These are phyloP conservation scores for Upupa epops DNA, from an alignment of 2,113 vertebrate genomes.

Conservation along the genomic window DNA sequence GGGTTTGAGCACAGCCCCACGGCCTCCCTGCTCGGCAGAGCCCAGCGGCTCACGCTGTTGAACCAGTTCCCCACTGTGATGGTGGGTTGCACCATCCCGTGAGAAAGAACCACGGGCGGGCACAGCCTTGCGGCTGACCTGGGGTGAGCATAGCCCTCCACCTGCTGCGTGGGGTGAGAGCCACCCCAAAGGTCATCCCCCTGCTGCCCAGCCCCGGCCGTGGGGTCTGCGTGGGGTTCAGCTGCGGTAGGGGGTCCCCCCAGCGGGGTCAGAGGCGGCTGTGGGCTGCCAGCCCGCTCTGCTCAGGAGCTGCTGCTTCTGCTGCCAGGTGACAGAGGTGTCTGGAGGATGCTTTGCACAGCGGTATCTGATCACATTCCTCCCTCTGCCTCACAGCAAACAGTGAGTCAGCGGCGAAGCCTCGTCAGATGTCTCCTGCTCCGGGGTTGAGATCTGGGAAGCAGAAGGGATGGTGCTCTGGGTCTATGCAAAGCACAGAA, in stretches of 20 bases:
- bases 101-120: constrained; percentile 30
- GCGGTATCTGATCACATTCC: constrained; percentile 45
- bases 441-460: not conserved
- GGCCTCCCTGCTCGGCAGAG: not conserved
- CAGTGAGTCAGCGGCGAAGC: constrained; percentile 58
- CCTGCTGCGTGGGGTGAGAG: not conserved
- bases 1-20: not conserved
- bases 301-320: not conserved
- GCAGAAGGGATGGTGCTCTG: constrained; percentile 21
- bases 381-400: constrained; percentile 48
- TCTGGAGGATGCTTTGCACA: constrained; percentile 30
- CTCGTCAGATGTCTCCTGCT: constrained; percentile 47
- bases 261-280: not conserved
- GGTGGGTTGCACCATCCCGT: constrained; percentile 31
- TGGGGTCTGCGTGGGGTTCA: not conserved
- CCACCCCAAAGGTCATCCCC: not conserved
- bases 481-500: constrained; percentile 43
- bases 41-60: not conserved
- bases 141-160: not conserved
- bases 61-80: constrained; percentile 30
- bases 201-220: not conserved
- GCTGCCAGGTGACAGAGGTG: not conserved
- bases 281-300: not conserved
- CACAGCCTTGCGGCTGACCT: not conserved
- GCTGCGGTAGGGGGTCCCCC: not conserved